Evolutionary conservation across 1,140 invertebrate species (phyloP).

Genomic region (Oncopodura yosiiana): DNA sequence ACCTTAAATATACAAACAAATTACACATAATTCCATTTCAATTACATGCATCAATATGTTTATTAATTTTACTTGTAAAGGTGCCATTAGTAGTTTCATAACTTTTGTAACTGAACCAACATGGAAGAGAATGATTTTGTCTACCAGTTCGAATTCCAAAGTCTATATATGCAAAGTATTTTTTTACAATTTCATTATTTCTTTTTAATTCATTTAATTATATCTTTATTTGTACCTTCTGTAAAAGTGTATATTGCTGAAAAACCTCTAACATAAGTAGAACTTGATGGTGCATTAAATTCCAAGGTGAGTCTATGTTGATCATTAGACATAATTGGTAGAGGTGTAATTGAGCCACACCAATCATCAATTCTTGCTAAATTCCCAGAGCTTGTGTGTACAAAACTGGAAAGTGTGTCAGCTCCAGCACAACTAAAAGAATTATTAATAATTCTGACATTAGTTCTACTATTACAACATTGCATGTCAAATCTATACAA

Average conservation of each 20-base stretch:
- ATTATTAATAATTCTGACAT: slow-evolving; percentile 7
- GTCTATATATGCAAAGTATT: slow-evolving; percentile 16
- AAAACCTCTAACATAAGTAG: slow-evolving; percentile 65
- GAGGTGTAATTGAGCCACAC: slow-evolving; percentile 60
- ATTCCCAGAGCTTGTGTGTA: slow-evolving; percentile 59
- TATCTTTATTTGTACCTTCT: slow-evolving; percentile 11
- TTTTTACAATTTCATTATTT: not conserved
- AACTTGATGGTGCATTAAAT: slow-evolving; percentile 61
- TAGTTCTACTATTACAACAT: not conserved
- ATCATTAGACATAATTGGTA: slow-evolving; percentile 81
- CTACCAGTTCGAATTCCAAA: slow-evolving; percentile 68
- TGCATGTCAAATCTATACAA: not conserved
- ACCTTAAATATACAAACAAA: slow-evolving; percentile 51
- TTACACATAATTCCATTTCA: too few species aligned
- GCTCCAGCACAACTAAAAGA: slow-evolving; percentile 58
- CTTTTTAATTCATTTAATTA: not conserved
- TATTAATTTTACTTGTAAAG: slow-evolving; percentile 46
- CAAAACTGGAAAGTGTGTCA: slow-evolving; percentile 66
- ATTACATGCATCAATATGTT: slow-evolving; percentile 10
- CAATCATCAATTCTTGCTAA: slow-evolving; percentile 71
- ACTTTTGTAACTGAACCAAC: slow-evolving; percentile 72
- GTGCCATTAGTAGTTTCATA: slow-evolving; percentile 65
- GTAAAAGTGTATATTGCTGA: slow-evolving; percentile 72
- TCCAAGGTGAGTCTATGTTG: slow-evolving; percentile 62
- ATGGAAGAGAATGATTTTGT: slow-evolving; percentile 56